Evolutionary conservation across 2,113 vertebrate genomes (phyloP).

Genomic region (Scomber scombrus): DNA sequence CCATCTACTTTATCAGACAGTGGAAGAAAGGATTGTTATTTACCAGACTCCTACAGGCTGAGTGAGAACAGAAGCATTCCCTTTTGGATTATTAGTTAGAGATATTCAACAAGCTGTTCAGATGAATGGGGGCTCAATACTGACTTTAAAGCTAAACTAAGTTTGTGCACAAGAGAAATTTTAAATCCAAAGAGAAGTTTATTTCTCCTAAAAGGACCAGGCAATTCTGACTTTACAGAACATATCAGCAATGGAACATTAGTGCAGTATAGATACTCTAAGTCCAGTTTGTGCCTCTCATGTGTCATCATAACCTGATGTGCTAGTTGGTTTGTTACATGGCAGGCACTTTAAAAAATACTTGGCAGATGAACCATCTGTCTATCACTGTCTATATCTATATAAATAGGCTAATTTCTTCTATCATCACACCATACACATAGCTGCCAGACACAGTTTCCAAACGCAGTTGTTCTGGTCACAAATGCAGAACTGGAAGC

Average conservation of each 20-base stretch:
- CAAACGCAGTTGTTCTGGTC: too few species aligned
- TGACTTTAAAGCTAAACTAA: neutral
- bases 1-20: neutral
- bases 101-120: conserved; percentile 21
- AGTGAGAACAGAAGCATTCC: neutral
- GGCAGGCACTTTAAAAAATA: too few species aligned
- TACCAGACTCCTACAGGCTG: neutral
- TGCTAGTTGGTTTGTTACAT: too few species aligned
- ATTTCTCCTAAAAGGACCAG: neutral
- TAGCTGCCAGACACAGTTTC: too few species aligned
- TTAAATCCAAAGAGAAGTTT: too few species aligned
- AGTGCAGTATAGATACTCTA: neutral
- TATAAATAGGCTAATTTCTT: too few species aligned
- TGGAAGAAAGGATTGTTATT: neutral
- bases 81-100: conserved; percentile 24
- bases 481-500: too few species aligned
- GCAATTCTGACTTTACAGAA: neutral
- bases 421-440: too few species aligned
- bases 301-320: too few species aligned
- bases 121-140: neutral
- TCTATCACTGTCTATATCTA: too few species aligned
- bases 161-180: neutral
- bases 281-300: neutral
- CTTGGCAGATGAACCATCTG: too few species aligned
- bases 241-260: neutral